Conservation (phyloP, 2,888 invertebrate species). For the Scaptomyza polygonia region DNA sequence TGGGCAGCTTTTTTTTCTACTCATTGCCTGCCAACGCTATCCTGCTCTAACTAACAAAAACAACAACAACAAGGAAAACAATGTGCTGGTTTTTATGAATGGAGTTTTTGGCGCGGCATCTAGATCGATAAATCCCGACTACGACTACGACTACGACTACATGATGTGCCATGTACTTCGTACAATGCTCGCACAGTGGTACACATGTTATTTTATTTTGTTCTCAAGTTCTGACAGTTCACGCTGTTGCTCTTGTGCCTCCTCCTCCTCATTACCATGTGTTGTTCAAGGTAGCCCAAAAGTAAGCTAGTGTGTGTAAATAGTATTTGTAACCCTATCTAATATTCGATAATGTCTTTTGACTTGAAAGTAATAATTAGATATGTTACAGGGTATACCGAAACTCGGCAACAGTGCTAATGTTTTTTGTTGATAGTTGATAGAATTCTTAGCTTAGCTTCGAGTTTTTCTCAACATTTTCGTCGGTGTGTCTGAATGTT, state of each 20-base stretch:
- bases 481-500: slow-evolving; percentile 44
- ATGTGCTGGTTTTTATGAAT: slow-evolving; percentile 84
- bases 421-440: slow-evolving; percentile 10
- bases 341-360: too few relatives aligned
- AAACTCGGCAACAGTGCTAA: neutral
- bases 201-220: slow-evolving; percentile 7
- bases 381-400: slow-evolving; percentile 9
- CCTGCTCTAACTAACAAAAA: slow-evolving; percentile 46
- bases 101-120: slow-evolving; percentile 82
- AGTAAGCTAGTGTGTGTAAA: too few relatives aligned
- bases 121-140: slow-evolving; percentile 84
- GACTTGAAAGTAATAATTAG: too few relatives aligned
- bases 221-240: neutral
- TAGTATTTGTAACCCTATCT: too few relatives aligned
- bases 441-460: slow-evolving; percentile 36
- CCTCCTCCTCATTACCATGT: neutral
- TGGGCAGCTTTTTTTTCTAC: slow-evolving; percentile 46
- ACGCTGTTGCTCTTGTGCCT: too few relatives aligned
- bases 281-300: neutral
- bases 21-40: slow-evolving; percentile 56
- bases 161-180: slow-evolving; percentile 57
- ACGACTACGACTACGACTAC: slow-evolving; percentile 78
- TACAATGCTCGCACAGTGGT: slow-evolving; percentile 57
- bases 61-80: slow-evolving; percentile 62
- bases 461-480: slow-evolving; percentile 62